phyloP scores from a whole-genome alignment of 2,113 vertebrate species.

The Siniperca chuatsi region DNA sequence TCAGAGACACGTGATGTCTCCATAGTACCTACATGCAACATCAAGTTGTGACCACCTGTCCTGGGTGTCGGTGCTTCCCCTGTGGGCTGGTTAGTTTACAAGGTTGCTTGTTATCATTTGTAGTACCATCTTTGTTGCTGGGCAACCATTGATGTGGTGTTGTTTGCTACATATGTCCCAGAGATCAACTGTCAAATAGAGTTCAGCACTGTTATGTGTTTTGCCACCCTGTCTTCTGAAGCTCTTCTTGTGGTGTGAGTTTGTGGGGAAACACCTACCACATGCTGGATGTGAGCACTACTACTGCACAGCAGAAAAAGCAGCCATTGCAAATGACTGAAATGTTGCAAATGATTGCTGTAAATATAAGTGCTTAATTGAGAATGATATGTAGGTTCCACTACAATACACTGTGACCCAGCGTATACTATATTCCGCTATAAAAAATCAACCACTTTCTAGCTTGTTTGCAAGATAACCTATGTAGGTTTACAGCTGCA shows the following conservation, averaged over 20 bases:
- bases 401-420: background rate
- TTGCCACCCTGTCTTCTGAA: background rate
- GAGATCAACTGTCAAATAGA: constrained; percentile 28
- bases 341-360: background rate
- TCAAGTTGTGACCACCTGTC: background rate
- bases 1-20: background rate
- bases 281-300: background rate
- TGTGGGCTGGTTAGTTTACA: constrained; percentile 6
- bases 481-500: too few relatives aligned
- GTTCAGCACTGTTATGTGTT: constrained; percentile 16
- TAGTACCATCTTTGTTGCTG: constrained; percentile 39
- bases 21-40: background rate
- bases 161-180: constrained; percentile 24
- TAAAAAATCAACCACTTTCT: too few relatives aligned
- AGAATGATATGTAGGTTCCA: background rate
- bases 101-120: constrained; percentile 47
- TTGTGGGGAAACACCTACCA: background rate
- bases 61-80: background rate
- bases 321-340: background rate
- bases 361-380: background rate
- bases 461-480: too few relatives aligned
- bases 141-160: constrained; percentile 48
- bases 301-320: background rate
- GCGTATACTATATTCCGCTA: too few relatives aligned
- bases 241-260: background rate